Percentiles rank a stretch among this genome's conserved stretches.
phyloP scores from a whole-genome alignment of 2,113 vertebrate genomes.

The Clarias gariepinus region DNA sequence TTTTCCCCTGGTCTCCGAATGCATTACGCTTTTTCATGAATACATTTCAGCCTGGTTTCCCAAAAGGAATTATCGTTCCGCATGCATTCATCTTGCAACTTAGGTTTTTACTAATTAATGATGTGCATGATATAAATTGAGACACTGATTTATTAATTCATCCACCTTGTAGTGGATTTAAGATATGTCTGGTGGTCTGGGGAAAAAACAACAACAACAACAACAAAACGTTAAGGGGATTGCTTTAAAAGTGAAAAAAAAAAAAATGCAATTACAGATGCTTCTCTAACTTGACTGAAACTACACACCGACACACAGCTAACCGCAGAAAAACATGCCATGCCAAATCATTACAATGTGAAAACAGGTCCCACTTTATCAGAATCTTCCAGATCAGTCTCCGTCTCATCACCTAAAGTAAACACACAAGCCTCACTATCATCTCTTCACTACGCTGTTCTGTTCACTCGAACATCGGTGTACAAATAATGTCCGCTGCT shows the following conservation, averaged over 20 bases:
- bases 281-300: background rate
- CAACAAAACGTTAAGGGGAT: too few species aligned
- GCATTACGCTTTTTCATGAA: background rate
- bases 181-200: background rate
- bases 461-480: background rate
- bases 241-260: background rate
- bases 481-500: background rate
- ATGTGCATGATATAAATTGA: background rate
- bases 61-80: background rate
- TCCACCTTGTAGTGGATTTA: background rate
- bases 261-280: background rate
- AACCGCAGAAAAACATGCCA: background rate
- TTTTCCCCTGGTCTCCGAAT: background rate
- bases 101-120: constrained; percentile 9
- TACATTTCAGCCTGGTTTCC: background rate
- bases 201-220: too few species aligned
- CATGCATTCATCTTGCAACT: background rate
- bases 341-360: background rate
- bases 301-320: background rate
- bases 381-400: background rate
- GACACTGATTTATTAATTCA: background rate
- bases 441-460: background rate
- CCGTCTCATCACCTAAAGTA: background rate
- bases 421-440: background rate
- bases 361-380: background rate